These are phyloP conservation scores for Athripsodes cinereus DNA, from an alignment of 2,888 invertebrate genomes.

Conservation along the genomic window DNA sequence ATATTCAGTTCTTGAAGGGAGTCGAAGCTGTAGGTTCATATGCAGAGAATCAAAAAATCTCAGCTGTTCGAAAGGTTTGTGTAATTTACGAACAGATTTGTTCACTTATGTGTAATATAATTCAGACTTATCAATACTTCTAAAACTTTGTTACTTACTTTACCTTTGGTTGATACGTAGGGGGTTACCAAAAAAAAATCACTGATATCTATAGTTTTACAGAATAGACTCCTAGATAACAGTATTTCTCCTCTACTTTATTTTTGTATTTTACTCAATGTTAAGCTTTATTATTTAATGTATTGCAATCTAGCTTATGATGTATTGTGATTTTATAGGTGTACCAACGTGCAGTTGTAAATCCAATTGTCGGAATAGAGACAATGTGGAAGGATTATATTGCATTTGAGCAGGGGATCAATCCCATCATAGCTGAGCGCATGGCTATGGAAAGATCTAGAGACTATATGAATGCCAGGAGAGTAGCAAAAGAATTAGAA, in stretches of 20 bases:
- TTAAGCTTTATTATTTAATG: neutral
- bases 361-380: conserved; percentile 96
- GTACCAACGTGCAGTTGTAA: conserved; percentile 93
- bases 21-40: conserved; percentile 98
- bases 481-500: conserved; percentile 95
- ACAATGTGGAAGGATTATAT: conserved; percentile 97
- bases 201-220: no score
- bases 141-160: no score
- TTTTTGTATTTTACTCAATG: no score
- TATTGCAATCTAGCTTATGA: neutral
- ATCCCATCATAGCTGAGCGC: conserved; percentile 79
- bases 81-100: no score
- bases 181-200: no score
- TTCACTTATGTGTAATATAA: no score
- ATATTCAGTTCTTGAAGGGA: conserved; percentile 90
- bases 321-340: conserved; percentile 47
- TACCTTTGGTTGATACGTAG: no score
- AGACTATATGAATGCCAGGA: conserved; percentile 95
- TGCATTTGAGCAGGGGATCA: conserved; percentile 88
- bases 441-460: conserved; percentile 95
- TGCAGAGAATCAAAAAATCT: conserved; percentile 98
- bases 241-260: no score
- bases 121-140: no score
- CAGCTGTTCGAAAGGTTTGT: conserved; percentile 86
- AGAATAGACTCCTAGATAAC: no score